Base-by-base conservation (phyloP, 2,888 invertebrate species). In the Acleris sparsana region DNA sequence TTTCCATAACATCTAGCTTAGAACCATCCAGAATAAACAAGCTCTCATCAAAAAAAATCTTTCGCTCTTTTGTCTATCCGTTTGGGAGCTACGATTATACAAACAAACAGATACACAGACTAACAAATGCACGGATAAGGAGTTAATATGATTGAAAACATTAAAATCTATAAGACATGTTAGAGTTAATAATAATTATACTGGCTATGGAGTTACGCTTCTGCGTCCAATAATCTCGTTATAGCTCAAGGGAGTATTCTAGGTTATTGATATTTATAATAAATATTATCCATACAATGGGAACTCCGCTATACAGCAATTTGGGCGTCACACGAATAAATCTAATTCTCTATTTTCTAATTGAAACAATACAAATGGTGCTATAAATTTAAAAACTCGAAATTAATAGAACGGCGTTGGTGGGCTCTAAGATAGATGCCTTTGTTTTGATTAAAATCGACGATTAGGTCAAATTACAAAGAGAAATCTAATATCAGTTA, bases 351-450 rank as follows among this genome's bases (percentile, higher is more conserved):
- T 52, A 62, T 62, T 66, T 65, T 69, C 68, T 69, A 69, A 69
- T 69, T 69, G 68, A 69, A 69, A 69, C 68, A 69, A 69, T 69
- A 60, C 66, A 57, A 58, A 62, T 59, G 65, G 68, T 39, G 62
- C 66, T n/a, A 69, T 69, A 69, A 69, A 69, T 69, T 69, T 59
- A 3, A 44, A 49, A 49, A 17, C 44, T 44, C 52, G 53, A 55
- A 68, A 66, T 69, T 69, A 69, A 69, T 69, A 69, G 68, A 51
- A 64, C 33, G 11, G 46, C 53, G 67, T 51, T 63, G 63, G 63
- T 66, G 66, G 66, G 11, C 66, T 16, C n/a, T 7, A 62, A 62
- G 66, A 66, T 66, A 9, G 53, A 66, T 66, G 66, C 66, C 11
- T 66, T 66, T 66, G 66, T 66, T 66, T 57, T 53, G 66, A 66